Percentiles rank a stretch among this genome's conserved stretches.
These are phyloP conservation scores for Leuctra nigra DNA, from an alignment of 2,888 invertebrate genomes.

Conservation along the genomic window DNA sequence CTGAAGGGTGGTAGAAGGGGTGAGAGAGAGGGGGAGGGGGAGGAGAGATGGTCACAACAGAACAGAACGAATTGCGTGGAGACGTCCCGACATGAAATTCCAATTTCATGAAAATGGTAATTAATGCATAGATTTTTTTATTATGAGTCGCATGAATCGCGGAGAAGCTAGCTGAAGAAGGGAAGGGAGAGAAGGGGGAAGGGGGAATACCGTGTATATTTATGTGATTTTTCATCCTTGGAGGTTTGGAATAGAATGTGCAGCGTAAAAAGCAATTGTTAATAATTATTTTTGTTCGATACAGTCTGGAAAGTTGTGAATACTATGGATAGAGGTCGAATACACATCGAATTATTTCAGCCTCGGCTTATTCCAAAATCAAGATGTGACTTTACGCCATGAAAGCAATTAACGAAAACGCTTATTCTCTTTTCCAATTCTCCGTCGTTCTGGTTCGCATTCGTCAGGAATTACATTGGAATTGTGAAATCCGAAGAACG, in stretches of 20 bases:
- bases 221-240: conserved; percentile 11
- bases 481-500: conserved; percentile 11
- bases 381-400: conserved; percentile 1
- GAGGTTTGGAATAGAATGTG: conserved; percentile 3
- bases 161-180: background rate
- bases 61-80: conserved; percentile 19
- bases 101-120: conserved; percentile 34
- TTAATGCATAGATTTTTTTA: conserved; percentile 33
- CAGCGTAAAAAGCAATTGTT: background rate
- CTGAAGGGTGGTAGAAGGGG: background rate
- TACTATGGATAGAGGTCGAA: too few relatives aligned
- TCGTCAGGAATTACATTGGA: conserved; percentile 10
- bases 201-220: conserved; percentile 14
- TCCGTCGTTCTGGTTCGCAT: conserved; percentile 3
- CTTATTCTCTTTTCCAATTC: conserved; percentile 3
- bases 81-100: conserved; percentile 32
- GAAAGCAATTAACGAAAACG: conserved; percentile 22
- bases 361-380: too few relatives aligned
- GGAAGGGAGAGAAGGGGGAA: background rate
- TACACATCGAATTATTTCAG: too few relatives aligned
- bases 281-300: background rate
- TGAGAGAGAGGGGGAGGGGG: background rate
- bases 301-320: background rate
- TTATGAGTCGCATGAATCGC: conserved; percentile 17
- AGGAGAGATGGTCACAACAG: conserved; percentile 6